Evolutionary conservation across 2,888 invertebrate genomes (phyloP), one percentile per base, ranked within the genome.

Genomic region (Andrena minutula): DNA sequence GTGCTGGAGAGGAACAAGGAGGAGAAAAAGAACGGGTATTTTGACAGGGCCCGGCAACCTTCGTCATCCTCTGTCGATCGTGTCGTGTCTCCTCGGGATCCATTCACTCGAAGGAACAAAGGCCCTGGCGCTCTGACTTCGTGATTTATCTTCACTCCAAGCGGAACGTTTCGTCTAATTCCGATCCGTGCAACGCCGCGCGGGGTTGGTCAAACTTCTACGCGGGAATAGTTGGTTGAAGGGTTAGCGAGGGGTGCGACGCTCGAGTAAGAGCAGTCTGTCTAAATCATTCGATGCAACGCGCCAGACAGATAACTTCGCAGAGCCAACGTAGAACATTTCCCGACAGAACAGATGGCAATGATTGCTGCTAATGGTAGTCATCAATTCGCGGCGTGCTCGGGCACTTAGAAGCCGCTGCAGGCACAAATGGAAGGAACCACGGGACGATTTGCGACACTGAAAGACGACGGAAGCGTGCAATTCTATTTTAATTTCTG

Each of bases 41-140:
- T 92, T 92, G 92, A 92, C 92, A 92, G 89, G 75, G 79, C 87
- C 51, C 85, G 68, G 88, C 84, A 89, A 90, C 89, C 91, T 89
- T 90, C 90, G 89, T 91, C 91, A 90, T 90, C 84, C 79, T 70
- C 71, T 74, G 83, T 85, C 88, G 86, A 88, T 85, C 74, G 69
- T 23, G 70, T 58, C 82, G 75, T 49, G 81, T 86, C 86, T 80
- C 72, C 65, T 61, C 63, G 16, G 53, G 61, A 63, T 61, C 77
- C 66, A 53, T 77, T 82, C 75, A 78, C 66, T 80, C 65, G 26
- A 60, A 60, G 71, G 80, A 85, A 85, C 85, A 85, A 85, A 80
- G 80, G 70, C 68, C 68, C 53, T 72, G 76, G 7, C 79, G 75
- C 65, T 35, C 61, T 32, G 70, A 70, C 75, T 70, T 68, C 53